Evolutionary conservation across 2,888 invertebrate genomes (phyloP).

Genomic region (Malthinus flaveolus): DNA sequence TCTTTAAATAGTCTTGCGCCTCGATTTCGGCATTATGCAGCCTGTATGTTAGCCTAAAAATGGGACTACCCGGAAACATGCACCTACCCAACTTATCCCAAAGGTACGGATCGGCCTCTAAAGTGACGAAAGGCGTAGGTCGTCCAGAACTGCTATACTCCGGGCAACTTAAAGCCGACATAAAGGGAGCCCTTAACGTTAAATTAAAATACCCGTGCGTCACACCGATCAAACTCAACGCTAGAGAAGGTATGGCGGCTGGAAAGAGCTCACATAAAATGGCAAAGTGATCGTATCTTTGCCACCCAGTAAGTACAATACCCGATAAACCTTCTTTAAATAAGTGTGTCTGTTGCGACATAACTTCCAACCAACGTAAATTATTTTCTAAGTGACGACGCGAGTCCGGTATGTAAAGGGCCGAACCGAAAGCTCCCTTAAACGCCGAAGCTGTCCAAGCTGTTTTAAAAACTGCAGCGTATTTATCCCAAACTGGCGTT

Average conservation of each 20-base stretch:
- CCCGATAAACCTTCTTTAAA: conserved; percentile 60
- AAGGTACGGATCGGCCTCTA: conserved; percentile 64
- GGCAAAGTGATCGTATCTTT: conserved; percentile 72
- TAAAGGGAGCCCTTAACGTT: conserved; percentile 55
- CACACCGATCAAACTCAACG: conserved; percentile 62
- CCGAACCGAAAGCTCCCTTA: conserved; percentile 77
- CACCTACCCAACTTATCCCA: conserved; percentile 66
- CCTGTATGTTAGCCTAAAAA: conserved; percentile 57
- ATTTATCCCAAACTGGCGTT: conserved; percentile 66
- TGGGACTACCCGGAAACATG: conserved; percentile 65
- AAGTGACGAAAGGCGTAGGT: conserved; percentile 57
- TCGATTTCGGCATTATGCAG: conserved; percentile 53
- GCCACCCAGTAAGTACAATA: conserved; percentile 64
- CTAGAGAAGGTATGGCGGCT: conserved; percentile 66
- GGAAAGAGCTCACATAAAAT: conserved; percentile 70
- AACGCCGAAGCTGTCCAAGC: conserved; percentile 77
- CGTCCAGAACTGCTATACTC: conserved; percentile 42
- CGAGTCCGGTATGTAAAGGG: conserved; percentile 67
- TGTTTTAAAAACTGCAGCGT: conserved; percentile 66
- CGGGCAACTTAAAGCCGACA: conserved; percentile 61
- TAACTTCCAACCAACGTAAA: conserved; percentile 69
- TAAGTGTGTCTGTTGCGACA: conserved; percentile 60
- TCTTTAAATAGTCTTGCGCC: conserved; percentile 51
- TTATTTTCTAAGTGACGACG: conserved; percentile 72
- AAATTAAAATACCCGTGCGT: conserved; percentile 65